A percentile compares a stretch with the other conserved stretches of the same genome.
Evolutionary conservation across 2,113 vertebrate species (phyloP).

Genomic region (Psilopogon haemacephalus): DNA sequence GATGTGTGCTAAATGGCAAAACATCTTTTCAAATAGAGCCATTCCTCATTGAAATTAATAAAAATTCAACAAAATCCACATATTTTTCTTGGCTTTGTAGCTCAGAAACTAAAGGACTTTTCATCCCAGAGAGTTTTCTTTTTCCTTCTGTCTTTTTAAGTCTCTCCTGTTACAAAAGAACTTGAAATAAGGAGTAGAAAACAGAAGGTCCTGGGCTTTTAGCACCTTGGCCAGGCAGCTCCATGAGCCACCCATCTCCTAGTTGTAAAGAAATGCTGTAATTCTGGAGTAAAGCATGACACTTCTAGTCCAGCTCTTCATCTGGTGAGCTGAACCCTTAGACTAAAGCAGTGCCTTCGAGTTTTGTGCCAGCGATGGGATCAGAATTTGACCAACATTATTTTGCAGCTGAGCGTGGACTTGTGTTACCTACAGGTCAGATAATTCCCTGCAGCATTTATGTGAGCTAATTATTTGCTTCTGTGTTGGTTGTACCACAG

Average conservation of each 20-base stretch:
- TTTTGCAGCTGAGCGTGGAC: neutral
- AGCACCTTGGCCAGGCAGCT: neutral
- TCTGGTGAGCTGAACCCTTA: neutral
- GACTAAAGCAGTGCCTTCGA: neutral
- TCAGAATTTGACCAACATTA: neutral
- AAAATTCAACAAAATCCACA: neutral
- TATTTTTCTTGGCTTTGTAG: neutral
- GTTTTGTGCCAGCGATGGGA: neutral
- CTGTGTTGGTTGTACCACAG: rapidly evolving
- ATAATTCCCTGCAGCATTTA: neutral
- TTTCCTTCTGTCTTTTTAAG: neutral
- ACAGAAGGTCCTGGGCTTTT: neutral
- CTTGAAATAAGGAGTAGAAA: neutral
- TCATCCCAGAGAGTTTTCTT: neutral
- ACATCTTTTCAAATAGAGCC: neutral
- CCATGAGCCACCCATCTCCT: neutral
- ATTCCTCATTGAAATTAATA: neutral
- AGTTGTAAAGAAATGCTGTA: neutral
- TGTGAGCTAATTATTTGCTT: neutral
- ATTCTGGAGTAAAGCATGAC: neutral
- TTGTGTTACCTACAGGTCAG: neutral
- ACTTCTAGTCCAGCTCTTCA: neutral
- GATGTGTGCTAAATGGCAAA: neutral
- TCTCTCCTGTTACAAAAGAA: neutral
- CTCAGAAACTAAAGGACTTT: neutral